Evolutionary conservation across 2,888 invertebrate genomes (phyloP), one percentile per base, ranked within the genome.

Genomic region (Strigamia maritima): DNA sequence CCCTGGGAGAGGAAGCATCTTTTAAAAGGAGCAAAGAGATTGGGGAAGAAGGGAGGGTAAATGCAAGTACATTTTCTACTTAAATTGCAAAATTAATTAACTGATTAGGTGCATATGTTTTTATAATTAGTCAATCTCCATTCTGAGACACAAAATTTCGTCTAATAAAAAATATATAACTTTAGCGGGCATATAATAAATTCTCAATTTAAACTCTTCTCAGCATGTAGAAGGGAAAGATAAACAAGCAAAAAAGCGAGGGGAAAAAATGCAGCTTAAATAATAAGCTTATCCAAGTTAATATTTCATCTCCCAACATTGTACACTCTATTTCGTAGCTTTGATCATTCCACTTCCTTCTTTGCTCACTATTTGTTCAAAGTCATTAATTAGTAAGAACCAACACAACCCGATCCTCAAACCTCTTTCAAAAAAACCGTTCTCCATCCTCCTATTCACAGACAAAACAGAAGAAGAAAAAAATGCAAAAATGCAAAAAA

Each of bases 81-180:
- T 65, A 65, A 65, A 65, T 65, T 65, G 60, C 60, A 65, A 65
- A 65, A 65, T 65, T 65, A 65, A 65, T 65, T 65, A 65, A 65
- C 60, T 65, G 60, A 65, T 65, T 65, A 65, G 60, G 60, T 65
- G 60, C 60, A 65, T 65, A 65, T 65, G 60, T 24, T 65, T 65
- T 65, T 65, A 22, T 65, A 65, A 65, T 65, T 65, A 65, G 60
- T 24, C 60, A 16, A 65, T 65, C 19, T 65, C 60, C 60, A 65
- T 65, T 65, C 60, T 4, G 12, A 65, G 60, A 65, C 19, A 19
- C 60, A 65, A 65, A 44, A 65, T 7, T n/a, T 7, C 60, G 22
- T n/a, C 60, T 24, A 65, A 65, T 65, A 65, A 65, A 65, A 65
- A 65, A 65, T n/a, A 65, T 24, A 65, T 24, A 65, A 65, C 2